Evolutionary conservation across 2,888 invertebrate species (phyloP).

Genomic region (Erpobdella octoculata): DNA sequence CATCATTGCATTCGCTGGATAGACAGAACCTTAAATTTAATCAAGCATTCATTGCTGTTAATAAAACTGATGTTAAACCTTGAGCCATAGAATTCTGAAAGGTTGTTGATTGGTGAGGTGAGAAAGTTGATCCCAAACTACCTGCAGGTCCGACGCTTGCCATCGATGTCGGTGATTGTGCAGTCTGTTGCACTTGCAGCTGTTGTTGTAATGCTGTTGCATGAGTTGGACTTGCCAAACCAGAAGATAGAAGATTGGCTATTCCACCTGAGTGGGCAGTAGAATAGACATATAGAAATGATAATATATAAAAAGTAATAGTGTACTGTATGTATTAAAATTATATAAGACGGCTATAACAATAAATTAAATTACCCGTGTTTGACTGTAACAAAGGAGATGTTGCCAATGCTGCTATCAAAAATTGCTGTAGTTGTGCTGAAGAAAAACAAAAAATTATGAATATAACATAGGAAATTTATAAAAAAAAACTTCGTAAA

Average conservation of each 20-base stretch:
- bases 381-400: conserved; percentile 28
- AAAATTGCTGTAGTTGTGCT: conserved; percentile 26
- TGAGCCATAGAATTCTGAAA: conserved; percentile 23
- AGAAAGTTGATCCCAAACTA: not conserved
- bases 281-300: too few species aligned
- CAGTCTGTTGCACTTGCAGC: not conserved
- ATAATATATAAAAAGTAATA: too few species aligned
- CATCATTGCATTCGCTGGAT: conserved; percentile 22
- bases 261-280: not conserved
- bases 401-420: conserved; percentile 25
- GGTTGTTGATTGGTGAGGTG: conserved; percentile 15
- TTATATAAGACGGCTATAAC: too few species aligned
- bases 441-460: not conserved
- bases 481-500: not conserved
- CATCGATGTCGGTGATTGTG: not conserved
- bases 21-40: not conserved
- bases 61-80: not conserved
- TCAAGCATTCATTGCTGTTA: not conserved
- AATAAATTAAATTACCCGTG: conserved; percentile 6
- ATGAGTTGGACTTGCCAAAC: not conserved
- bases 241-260: conserved; percentile 12
- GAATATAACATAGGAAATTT: not conserved
- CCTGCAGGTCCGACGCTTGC: not conserved
- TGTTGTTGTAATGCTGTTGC: not conserved
- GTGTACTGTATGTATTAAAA: too few species aligned